Evolutionary conservation across 2,888 invertebrate species (phyloP), one percentile per base, ranked within the genome.

Genomic region (Horisme vitalbata): DNA sequence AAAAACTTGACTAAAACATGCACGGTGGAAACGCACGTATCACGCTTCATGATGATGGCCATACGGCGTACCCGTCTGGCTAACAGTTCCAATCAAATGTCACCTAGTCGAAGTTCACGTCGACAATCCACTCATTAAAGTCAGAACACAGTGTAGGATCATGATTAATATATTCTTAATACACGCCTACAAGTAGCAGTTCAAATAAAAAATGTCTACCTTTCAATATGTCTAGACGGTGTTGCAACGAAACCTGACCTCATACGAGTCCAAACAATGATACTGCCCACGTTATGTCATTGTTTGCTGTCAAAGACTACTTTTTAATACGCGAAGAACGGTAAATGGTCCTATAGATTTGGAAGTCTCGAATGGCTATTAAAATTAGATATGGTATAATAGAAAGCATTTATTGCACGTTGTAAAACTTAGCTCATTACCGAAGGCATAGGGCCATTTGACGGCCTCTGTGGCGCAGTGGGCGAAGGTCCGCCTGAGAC

Each of bases 211-310:
- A 79, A 75, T 71, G 79, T 78, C 75, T 76, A 71, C 68, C 68
- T 73, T 66, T 63, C 71, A 69, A 72, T 74, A 57, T 63, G 79
- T 82, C 80, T 81, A 81, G 80, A 79, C 78, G 52, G 65, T 80
- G 68, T 75, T 69, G 78, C 74, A 75, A 76, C 54, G 61, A 59
- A 68, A 70, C 48, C 56, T 54, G 65, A 68, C 59, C 60, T 53
- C 48, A 43, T 45, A 39, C 55, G 62, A 63, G 62, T 68, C 66
- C 68, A 79, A 77, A 82, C 78, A 82, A 80, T 80, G 63, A 63
- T 59, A 52, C 71, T 64, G 66, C 83, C 82, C 79, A 83, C 83
- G 69, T 34, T 58, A 39, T 48, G 59, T 65, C 75, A 71, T 69
- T 71, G 67, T 70, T 67, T 59, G 59, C 63, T 57, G 56, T 55